Evolutionary conservation across 2,113 vertebrate genomes (phyloP).

Genomic region (Piprites chloris): DNA sequence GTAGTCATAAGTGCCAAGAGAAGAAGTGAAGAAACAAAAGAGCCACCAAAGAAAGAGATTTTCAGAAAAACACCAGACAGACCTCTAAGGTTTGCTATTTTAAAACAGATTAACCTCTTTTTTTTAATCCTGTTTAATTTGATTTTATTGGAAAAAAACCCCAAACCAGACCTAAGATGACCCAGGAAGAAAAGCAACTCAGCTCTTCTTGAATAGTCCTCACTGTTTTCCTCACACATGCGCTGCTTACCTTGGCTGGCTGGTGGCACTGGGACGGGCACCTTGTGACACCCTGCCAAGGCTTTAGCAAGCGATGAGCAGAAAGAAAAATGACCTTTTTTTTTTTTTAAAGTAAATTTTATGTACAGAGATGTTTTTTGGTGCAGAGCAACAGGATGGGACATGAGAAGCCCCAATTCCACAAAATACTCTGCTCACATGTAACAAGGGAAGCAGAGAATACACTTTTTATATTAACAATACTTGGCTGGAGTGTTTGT

Average conservation of each 20-base stretch:
- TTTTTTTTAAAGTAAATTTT: background rate
- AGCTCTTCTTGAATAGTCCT: background rate
- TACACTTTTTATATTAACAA: background rate
- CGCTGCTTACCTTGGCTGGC: background rate
- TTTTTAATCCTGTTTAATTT: background rate
- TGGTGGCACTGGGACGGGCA: background rate
- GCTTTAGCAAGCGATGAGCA: background rate
- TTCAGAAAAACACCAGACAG: background rate
- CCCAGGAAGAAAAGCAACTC: background rate
- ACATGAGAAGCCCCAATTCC: background rate
- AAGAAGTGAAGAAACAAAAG: background rate
- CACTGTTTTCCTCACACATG: background rate
- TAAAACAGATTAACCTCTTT: background rate
- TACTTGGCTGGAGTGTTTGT: background rate
- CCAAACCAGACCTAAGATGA: background rate
- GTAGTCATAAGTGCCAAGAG: background rate
- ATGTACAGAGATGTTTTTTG: fast-evolving
- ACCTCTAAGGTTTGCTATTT: background rate
- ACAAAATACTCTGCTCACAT: background rate
- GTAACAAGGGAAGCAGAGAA: background rate
- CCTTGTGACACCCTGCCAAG: background rate
- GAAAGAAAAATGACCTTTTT: background rate
- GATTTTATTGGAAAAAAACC: conserved; percentile 20
- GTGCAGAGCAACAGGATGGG: background rate
- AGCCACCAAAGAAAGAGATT: background rate